phyloP scores from a whole-genome alignment of 2,888 invertebrate genomes.

The Homarus gammarus region DNA sequence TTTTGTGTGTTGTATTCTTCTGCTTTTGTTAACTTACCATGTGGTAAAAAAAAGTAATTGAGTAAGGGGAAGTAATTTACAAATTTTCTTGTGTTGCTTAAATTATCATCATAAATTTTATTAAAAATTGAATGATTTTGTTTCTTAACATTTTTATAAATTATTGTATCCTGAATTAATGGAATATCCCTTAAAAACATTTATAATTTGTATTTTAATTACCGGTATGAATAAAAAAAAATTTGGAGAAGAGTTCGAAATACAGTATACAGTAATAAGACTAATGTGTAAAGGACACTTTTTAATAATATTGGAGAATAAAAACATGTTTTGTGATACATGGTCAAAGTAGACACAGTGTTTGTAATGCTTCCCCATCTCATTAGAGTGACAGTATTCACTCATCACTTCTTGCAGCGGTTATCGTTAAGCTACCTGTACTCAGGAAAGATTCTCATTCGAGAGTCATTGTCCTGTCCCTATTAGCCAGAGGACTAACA shows the following conservation, averaged over 20 bases:
- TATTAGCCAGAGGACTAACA: slow-evolving; percentile 70
- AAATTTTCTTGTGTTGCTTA: slow-evolving; percentile 4
- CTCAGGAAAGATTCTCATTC: slow-evolving; percentile 70
- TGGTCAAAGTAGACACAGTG: slow-evolving; percentile 35
- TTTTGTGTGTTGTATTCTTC: slow-evolving; percentile 71
- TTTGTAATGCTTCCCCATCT: slow-evolving; percentile 58
- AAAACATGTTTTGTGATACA: slow-evolving; percentile 33
- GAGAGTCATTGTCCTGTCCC: slow-evolving; percentile 70
- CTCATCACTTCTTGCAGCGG: slow-evolving; percentile 32
- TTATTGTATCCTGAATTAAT: slow-evolving; percentile 18
- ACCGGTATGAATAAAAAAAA: slow-evolving; percentile 19
- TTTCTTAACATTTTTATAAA: not conserved
- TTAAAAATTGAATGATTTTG: not conserved
- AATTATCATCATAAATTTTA: slow-evolving; percentile 16
- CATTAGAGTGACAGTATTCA: slow-evolving; percentile 37
- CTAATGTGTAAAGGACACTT: slow-evolving; percentile 34
- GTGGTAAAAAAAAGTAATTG: slow-evolving; percentile 45
- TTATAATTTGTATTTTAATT: not conserved
- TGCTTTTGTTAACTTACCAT: slow-evolving; percentile 70
- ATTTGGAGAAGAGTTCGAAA: no score
- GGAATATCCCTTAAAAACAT: slow-evolving; percentile 1
- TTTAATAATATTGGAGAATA: slow-evolving; percentile 28
- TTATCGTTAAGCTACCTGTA: slow-evolving; percentile 69
- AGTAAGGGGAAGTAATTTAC: slow-evolving; percentile 58
- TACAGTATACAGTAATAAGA: slow-evolving; percentile 12